Conservation (phyloP, 2,797 vertebrate species). For the Apodemus agrarius region DNA sequence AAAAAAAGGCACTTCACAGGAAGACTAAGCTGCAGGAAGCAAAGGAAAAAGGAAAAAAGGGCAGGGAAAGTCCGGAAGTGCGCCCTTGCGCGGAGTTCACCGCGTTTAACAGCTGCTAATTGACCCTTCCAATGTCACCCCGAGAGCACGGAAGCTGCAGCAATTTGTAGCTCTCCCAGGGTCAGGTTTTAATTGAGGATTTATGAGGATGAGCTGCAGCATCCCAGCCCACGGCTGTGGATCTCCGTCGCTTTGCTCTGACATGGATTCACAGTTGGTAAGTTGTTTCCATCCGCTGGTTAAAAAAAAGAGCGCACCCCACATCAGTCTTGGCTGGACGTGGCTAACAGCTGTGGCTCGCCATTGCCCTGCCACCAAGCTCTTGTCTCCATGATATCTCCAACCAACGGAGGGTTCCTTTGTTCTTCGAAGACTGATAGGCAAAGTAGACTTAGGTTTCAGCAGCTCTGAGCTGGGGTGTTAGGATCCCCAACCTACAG, state of each 20-base stretch:
- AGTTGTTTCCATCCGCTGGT: not conserved
- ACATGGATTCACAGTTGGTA: not conserved
- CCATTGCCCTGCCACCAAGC: no score
- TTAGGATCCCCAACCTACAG: not conserved
- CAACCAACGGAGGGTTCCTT: not conserved
- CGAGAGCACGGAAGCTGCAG: not conserved
- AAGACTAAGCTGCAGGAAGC: not conserved
- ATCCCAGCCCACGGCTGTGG: not conserved
- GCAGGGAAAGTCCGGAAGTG: not conserved
- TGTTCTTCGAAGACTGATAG: no score
- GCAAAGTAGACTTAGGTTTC: not conserved
- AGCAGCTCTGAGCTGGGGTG: not conserved
- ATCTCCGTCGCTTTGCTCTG: not conserved
- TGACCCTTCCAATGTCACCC: not conserved
- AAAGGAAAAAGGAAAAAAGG: not conserved
- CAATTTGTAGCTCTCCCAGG: slow-evolving; percentile 4
- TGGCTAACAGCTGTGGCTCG: not conserved
- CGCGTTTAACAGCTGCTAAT: not conserved
- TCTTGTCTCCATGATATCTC: not conserved
- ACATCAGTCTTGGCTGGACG: not conserved
- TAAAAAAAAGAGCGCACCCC: not conserved
- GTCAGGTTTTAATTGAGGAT: not conserved
- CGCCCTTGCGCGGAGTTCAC: not conserved
- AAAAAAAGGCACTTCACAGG: slow-evolving; percentile 2
- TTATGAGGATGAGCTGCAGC: not conserved